Evolutionary conservation across 2,888 invertebrate genomes (phyloP).

Genomic region (Rhodophaea formosa): DNA sequence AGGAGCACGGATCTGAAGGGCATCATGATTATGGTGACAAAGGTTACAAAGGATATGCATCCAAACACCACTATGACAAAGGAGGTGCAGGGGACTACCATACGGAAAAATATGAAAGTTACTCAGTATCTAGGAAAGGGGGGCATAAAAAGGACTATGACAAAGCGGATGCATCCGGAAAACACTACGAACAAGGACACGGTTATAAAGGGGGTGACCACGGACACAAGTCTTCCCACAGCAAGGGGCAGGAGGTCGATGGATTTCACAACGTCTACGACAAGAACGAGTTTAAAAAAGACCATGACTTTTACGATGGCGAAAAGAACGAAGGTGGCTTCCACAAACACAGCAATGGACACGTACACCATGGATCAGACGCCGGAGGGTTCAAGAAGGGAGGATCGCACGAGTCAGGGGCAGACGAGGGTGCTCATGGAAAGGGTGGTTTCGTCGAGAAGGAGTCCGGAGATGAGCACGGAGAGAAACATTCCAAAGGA

Average conservation of each 20-base stretch:
- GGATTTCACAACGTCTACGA: constrained; percentile 86
- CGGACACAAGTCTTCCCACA: constrained; percentile 74
- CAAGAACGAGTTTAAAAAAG: constrained; percentile 87
- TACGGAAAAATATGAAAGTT: constrained; percentile 76
- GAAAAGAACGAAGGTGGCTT: constrained; percentile 81
- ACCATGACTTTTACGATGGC: constrained; percentile 86
- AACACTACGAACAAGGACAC: constrained; percentile 73
- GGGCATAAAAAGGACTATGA: constrained; percentile 77
- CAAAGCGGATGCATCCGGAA: constrained; percentile 71
- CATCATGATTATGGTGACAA: constrained; percentile 75
- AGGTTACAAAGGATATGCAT: constrained; percentile 75
- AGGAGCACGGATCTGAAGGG: constrained; percentile 62
- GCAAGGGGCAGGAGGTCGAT: constrained; percentile 83
- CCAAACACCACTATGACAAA: constrained; percentile 73
- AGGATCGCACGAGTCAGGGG: constrained; percentile 74
- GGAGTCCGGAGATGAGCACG: constrained; percentile 65
- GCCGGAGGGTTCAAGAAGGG: constrained; percentile 79
- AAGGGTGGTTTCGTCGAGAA: constrained; percentile 77
- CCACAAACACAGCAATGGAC: constrained; percentile 78
- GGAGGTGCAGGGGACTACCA: constrained; percentile 79
- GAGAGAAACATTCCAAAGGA: constrained; percentile 73
- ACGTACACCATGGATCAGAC: constrained; percentile 73
- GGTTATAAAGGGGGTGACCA: constrained; percentile 78
- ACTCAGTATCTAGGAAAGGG: constrained; percentile 73
- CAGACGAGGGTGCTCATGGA: constrained; percentile 69